Conservation (phyloP, 2,888 invertebrate species). For the Pardosa pseudoannulata region DNA sequence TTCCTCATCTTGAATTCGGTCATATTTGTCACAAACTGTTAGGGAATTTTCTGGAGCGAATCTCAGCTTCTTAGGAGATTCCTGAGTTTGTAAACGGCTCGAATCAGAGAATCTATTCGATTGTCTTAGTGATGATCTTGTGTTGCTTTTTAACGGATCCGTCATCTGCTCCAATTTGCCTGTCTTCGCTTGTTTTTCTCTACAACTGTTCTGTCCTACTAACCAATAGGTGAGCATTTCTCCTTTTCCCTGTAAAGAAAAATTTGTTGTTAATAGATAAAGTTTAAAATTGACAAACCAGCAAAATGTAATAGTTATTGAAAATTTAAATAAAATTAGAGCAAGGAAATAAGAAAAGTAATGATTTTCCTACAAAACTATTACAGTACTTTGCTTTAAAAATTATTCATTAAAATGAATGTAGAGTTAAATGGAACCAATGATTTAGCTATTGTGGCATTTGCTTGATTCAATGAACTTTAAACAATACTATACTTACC, state of each 20-base stretch:
- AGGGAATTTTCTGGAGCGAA: constrained; percentile 22
- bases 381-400: no score
- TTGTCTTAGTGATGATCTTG: constrained; percentile 46
- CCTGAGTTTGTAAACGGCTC: constrained; percentile 1
- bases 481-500: no score
- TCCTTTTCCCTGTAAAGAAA: constrained; percentile 74
- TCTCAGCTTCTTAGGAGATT: constrained; percentile 47
- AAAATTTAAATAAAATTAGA: no score
- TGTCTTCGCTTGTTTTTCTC: not conserved
- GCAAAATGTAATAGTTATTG: no score
- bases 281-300: no score
- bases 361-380: no score
- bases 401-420: no score
- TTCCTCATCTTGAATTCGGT: not conserved
- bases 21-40: not conserved
- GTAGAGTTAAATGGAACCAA: no score
- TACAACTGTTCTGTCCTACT: constrained; percentile 14
- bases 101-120: constrained; percentile 1
- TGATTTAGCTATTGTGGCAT: no score
- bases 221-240: constrained; percentile 73
- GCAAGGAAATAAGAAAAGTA: no score
- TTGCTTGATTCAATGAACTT: no score
- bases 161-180: not conserved
- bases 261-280: no score
- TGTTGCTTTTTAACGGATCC: not conserved